Evolutionary conservation across 2,113 vertebrate genomes (phyloP).

Genomic region (Petromus typicus): DNA sequence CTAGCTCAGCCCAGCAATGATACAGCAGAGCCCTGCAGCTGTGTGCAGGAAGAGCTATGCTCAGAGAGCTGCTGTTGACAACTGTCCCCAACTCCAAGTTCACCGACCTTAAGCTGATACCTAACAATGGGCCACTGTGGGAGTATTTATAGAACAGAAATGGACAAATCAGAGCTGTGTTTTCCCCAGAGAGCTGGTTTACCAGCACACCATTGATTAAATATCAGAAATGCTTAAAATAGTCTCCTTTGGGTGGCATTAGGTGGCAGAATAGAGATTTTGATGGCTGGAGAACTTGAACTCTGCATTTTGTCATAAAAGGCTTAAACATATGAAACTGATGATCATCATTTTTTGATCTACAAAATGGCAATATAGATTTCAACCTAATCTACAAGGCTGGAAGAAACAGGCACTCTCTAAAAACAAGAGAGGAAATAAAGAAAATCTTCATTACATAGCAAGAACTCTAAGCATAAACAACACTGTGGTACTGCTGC

Average conservation of each 20-base stretch:
- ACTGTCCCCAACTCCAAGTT: neutral
- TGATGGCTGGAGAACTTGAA: neutral
- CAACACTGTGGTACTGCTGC: neutral
- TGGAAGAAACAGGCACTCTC: neutral
- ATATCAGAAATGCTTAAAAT: neutral
- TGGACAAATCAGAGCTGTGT: neutral
- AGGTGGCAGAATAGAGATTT: neutral
- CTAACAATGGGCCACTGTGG: neutral
- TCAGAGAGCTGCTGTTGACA: accelerated
- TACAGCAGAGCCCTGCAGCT: accelerated
- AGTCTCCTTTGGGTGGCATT: neutral
- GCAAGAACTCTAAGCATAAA: neutral
- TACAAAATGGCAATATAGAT: neutral
- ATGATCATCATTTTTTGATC: neutral
- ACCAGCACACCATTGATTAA: neutral
- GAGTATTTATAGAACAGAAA: neutral
- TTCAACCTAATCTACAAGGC: neutral
- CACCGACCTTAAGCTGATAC: neutral
- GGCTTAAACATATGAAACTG: neutral
- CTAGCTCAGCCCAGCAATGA: neutral
- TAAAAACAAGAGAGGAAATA: neutral
- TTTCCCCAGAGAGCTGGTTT: neutral
- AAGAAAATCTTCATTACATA: neutral
- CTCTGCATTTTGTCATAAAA: neutral
- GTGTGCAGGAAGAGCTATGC: accelerated